These are phyloP conservation scores for Neodiprion lecontei DNA, from an alignment of 1,140 invertebrate species.

Conservation along the genomic window DNA sequence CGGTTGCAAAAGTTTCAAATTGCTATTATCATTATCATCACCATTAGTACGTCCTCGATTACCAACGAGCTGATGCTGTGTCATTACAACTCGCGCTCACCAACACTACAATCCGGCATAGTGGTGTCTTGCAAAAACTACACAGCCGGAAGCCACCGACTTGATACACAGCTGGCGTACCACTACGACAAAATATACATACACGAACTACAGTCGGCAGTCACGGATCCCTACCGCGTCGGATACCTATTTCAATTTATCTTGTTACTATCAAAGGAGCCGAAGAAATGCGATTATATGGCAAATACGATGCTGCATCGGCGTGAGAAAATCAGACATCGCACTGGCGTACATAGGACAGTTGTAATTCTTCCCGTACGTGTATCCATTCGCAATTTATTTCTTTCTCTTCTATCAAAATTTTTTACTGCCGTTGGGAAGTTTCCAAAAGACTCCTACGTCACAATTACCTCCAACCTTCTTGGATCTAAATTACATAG, in stretches of 20 bases:
- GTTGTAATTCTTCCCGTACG: too few species aligned
- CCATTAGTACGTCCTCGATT: neutral
- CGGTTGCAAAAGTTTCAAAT: neutral
- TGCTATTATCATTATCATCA: conserved; percentile 1
- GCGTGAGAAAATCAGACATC: too few species aligned
- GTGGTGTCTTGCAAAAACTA: neutral
- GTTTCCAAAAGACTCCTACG: too few species aligned
- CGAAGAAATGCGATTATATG: neutral
- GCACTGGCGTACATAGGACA: too few species aligned
- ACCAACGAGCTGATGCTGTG: neutral
- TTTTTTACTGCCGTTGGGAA: too few species aligned
- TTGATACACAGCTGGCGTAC: neutral
- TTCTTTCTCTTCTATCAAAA: too few species aligned
- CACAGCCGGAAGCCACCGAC: neutral
- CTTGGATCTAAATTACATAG: too few species aligned
- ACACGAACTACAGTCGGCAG: neutral
- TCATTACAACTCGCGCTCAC: neutral
- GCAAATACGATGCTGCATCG: too few species aligned
- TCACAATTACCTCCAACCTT: too few species aligned
- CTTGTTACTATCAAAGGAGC: neutral
- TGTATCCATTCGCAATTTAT: too few species aligned
- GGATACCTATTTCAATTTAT: neutral
- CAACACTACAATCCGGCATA: neutral
- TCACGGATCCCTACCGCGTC: neutral
- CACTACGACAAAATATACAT: neutral